A percentile compares a stretch with the other conserved stretches of the same genome.
These are phyloP conservation scores for Drosophila merina DNA, from an alignment of 2,888 invertebrate species.

Conservation along the genomic window DNA sequence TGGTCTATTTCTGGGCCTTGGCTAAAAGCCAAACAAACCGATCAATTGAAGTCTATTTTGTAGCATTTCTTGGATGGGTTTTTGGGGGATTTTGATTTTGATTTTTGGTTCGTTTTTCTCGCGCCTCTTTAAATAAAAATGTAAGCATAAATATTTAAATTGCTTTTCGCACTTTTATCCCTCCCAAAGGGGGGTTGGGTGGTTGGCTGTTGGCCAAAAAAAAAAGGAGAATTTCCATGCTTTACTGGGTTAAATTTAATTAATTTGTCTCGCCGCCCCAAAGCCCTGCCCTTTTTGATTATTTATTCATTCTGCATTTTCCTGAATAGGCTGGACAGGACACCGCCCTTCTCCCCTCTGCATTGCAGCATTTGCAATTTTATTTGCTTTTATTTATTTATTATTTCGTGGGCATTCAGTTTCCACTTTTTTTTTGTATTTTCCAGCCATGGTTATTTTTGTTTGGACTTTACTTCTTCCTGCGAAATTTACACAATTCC, in stretches of 20 bases:
- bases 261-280: slow-evolving; percentile 69
- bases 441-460: slow-evolving; percentile 23
- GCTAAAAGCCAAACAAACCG: slow-evolving; percentile 52
- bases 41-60: slow-evolving; percentile 61
- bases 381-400: slow-evolving; percentile 74
- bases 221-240: slow-evolving; percentile 53
- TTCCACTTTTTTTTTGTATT: slow-evolving; percentile 23
- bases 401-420: slow-evolving; percentile 57
- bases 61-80: slow-evolving; percentile 14
- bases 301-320: slow-evolving; percentile 74
- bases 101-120: slow-evolving; percentile 31
- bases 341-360: slow-evolving; percentile 23
- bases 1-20: slow-evolving; percentile 47
- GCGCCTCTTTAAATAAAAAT: slow-evolving; percentile 57
- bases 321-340: slow-evolving; percentile 49
- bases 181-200: too few species aligned
- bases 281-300: slow-evolving; percentile 60
- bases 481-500: slow-evolving; percentile 75
- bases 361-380: slow-evolving; percentile 72
- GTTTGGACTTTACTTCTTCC: slow-evolving; percentile 31
- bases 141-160: slow-evolving; percentile 73
- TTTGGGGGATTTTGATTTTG: neutral
- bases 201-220: slow-evolving; percentile 58
- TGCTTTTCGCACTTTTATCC: slow-evolving; percentile 70
- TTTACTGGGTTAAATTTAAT: slow-evolving; percentile 79